These are phyloP conservation scores for Cyprinodon brontotheroides DNA, from an alignment of 2,113 vertebrate species.

Conservation along the genomic window DNA sequence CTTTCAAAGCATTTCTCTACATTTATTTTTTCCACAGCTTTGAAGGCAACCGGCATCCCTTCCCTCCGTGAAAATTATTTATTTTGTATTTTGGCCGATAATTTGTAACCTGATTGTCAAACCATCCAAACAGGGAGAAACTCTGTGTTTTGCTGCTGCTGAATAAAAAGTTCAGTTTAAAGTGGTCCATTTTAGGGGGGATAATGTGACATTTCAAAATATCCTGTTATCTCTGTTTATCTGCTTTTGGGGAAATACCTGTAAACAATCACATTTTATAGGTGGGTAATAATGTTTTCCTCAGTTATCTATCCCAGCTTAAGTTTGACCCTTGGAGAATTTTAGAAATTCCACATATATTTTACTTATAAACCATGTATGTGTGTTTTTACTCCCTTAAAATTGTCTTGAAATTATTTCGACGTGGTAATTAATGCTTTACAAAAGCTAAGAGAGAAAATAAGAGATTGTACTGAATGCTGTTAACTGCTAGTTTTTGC, in stretches of 20 bases:
- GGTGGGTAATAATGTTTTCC: background rate
- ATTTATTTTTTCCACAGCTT: too few species aligned
- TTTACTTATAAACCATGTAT: too few species aligned
- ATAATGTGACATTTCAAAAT: background rate
- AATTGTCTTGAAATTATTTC: background rate
- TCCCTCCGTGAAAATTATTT: too few species aligned
- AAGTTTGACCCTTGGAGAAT: background rate
- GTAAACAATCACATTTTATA: background rate
- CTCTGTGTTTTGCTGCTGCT: background rate
- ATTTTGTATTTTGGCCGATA: too few species aligned
- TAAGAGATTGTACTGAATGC: background rate
- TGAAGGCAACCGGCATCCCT: too few species aligned
- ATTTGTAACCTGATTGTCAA: too few species aligned
- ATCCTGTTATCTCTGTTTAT: too few species aligned
- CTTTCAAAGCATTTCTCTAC: too few species aligned
- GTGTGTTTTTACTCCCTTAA: background rate
- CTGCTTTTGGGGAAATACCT: background rate
- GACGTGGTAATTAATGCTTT: background rate
- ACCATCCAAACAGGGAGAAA: too few species aligned
- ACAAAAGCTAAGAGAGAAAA: background rate
- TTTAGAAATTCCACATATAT: too few species aligned
- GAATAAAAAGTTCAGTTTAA: background rate
- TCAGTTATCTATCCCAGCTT: background rate
- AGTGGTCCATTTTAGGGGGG: background rate
- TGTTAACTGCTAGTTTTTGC: background rate